These are phyloP conservation scores for Phylloscopus trochiloides DNA, from an alignment of 2,113 vertebrate species.

Conservation along the genomic window DNA sequence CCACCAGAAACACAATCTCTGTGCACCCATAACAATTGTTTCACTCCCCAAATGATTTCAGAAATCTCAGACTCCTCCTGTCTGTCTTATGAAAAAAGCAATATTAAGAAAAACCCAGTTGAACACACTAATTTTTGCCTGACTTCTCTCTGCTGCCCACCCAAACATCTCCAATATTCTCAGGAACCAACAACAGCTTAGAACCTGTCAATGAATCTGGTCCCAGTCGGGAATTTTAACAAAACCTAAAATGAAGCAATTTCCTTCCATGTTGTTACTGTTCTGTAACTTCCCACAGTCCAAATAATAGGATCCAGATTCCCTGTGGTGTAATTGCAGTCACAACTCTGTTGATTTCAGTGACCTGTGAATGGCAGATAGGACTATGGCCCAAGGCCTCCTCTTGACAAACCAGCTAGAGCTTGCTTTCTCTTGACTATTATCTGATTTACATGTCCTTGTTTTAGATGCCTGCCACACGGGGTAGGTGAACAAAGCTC, in stretches of 20 bases:
- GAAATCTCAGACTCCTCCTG: background rate
- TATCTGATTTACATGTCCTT: background rate
- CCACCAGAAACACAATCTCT: background rate
- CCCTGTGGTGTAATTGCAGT: background rate
- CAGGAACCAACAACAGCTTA: background rate
- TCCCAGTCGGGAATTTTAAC: background rate
- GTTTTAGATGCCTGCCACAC: background rate
- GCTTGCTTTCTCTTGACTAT: background rate
- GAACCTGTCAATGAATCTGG: background rate
- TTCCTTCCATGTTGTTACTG: background rate
- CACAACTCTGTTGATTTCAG: slow-evolving; percentile 15
- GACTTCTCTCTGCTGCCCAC: background rate
- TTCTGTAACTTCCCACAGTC: background rate
- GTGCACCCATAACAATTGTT: background rate
- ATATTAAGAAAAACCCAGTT: background rate
- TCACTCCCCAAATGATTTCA: background rate
- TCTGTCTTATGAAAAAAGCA: background rate
- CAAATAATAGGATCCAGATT: background rate
- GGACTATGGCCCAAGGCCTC: background rate
- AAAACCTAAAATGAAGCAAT: background rate
- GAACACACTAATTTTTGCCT: background rate
- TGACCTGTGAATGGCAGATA: slow-evolving; percentile 45
- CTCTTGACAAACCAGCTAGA: slow-evolving; percentile 8
- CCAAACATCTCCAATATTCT: background rate
- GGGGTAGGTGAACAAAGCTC: background rate